Percentiles rank a stretch among this genome's conserved stretches.
These are phyloP conservation scores for Sebastes miniatus DNA, from an alignment of 2,797 vertebrate genomes.

Conservation along the genomic window DNA sequence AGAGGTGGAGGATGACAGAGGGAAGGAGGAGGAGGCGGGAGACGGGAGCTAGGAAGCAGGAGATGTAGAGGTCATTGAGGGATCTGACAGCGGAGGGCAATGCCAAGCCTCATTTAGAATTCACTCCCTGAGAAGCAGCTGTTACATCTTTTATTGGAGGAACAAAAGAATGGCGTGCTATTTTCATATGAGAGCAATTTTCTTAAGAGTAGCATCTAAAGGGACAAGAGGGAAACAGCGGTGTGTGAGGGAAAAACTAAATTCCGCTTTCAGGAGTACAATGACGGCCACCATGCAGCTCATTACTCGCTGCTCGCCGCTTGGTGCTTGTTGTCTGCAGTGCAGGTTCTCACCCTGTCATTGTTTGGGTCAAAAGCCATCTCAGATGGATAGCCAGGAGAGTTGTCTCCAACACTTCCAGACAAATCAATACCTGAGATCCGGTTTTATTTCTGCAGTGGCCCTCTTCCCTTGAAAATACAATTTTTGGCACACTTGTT, in stretches of 20 bases:
- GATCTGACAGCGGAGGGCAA: conserved; percentile 77
- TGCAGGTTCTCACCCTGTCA: conserved; percentile 54
- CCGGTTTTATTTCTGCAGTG: conserved; percentile 37
- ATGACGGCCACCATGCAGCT: conserved; percentile 37
- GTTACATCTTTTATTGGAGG: conserved; percentile 80
- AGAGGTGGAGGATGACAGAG: conserved; percentile 58
- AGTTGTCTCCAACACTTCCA: conserved; percentile 42
- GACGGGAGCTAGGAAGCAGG: conserved; percentile 47
- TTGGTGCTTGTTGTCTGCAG: conserved; percentile 26
- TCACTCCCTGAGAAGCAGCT: conserved; percentile 78
- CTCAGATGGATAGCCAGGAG: conserved; percentile 56
- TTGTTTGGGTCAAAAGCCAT: conserved; percentile 61
- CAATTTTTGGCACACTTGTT: conserved; percentile 43
- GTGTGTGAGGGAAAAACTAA: conserved; percentile 21
- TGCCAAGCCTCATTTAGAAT: conserved; percentile 78
- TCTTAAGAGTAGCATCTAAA: conserved; percentile 60
- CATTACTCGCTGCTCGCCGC: conserved; percentile 48
- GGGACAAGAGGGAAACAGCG: conserved; percentile 46
- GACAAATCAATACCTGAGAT: conserved; percentile 65
- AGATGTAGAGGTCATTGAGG: conserved; percentile 69
- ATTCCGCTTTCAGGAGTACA: conserved; percentile 24
- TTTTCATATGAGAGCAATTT: conserved; percentile 68
- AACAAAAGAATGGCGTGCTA: conserved; percentile 69
- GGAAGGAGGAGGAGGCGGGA: conserved; percentile 28
- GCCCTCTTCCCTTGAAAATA: conserved; percentile 28